These are phyloP conservation scores for Dendrocincla fuliginosa DNA, from an alignment of 2,797 vertebrate species.

Conservation along the genomic window DNA sequence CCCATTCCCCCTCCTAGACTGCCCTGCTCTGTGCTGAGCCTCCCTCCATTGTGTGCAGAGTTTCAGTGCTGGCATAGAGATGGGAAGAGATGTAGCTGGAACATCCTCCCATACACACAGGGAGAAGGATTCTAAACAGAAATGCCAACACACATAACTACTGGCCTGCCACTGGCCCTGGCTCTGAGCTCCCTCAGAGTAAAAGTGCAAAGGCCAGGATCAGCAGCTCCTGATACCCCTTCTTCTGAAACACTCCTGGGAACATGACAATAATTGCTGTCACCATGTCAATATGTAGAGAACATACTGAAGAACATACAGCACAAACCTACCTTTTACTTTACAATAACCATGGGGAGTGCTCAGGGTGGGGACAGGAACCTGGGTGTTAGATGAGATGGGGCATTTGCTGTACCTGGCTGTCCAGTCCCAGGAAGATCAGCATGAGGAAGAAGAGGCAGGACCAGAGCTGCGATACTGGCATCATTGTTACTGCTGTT, in stretches of 20 bases:
- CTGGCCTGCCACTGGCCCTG: background rate
- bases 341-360: background rate
- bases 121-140: background rate
- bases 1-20: background rate
- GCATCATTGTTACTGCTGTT: conserved; percentile 87
- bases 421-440: conserved; percentile 89
- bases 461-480: conserved; percentile 87
- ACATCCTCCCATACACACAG: background rate
- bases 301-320: background rate
- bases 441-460: conserved; percentile 95
- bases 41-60: fast-evolving
- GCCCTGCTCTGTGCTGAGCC: background rate
- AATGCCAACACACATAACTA: background rate
- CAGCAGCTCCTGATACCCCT: too few relatives aligned
- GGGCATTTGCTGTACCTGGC: conserved; percentile 78
- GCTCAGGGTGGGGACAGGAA: background rate
- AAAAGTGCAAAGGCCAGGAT: background rate
- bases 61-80: background rate
- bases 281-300: background rate
- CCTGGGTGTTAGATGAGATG: background rate
- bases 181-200: background rate
- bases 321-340: background rate
- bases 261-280: too few relatives aligned
- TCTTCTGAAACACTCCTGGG: too few relatives aligned
- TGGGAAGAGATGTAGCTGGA: background rate